These are phyloP conservation scores for Mayetiola destructor DNA, from an alignment of 2,888 invertebrate genomes.

Conservation along the genomic window DNA sequence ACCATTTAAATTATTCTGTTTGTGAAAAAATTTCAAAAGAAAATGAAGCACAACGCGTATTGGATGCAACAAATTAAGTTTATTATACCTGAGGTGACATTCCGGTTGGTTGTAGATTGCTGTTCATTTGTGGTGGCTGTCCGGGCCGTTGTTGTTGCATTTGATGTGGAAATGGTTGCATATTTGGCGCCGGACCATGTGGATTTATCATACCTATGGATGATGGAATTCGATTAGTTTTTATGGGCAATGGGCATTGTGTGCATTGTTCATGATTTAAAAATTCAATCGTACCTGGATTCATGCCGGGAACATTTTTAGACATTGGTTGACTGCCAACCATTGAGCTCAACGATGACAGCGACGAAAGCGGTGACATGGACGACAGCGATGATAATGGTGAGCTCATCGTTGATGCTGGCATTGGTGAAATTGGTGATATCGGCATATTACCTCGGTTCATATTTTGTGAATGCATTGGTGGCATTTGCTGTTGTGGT, in stretches of 20 bases:
- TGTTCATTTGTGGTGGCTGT: background rate
- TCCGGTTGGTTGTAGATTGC: background rate
- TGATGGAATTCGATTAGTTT: background rate
- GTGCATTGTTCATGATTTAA: too few relatives aligned
- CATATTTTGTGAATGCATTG: constrained; percentile 8
- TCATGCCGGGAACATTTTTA: background rate
- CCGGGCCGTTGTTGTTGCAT: background rate
- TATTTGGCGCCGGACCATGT: background rate
- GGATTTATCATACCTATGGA: constrained; percentile 4
- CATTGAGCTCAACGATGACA: background rate
- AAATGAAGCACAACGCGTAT: too few relatives aligned
- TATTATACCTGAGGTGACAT: background rate
- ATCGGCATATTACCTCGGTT: constrained; percentile 3
- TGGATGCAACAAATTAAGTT: background rate
- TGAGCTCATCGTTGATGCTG: background rate
- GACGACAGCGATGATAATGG: background rate
- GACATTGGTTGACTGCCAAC: background rate
- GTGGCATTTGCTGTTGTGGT: constrained; percentile 2
- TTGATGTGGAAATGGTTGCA: constrained; percentile 3
- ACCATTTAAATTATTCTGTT: background rate
- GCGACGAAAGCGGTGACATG: constrained; percentile 6
- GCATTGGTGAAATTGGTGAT: constrained; percentile 3
- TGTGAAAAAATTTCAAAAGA: too few relatives aligned
- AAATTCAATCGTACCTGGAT: background rate
- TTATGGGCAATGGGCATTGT: background rate